These are phyloP conservation scores for Euwallacea similis DNA, from an alignment of 1,140 invertebrate genomes.

Conservation along the genomic window DNA sequence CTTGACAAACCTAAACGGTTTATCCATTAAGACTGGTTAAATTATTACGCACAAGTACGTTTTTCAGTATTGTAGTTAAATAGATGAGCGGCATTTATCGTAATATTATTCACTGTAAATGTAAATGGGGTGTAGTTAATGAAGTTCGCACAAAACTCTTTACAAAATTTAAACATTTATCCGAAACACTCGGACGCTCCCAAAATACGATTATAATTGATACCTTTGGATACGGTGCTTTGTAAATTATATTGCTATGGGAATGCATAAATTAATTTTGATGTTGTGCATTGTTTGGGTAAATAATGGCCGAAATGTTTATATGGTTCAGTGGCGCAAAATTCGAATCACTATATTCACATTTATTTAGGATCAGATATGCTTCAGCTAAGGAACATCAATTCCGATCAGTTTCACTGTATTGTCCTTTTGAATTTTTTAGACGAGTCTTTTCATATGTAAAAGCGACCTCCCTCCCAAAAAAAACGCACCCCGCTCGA, in stretches of 20 bases:
- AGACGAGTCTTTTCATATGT: conserved; percentile 6
- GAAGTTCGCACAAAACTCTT: conserved; percentile 3
- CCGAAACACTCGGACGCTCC: conserved; percentile 7
- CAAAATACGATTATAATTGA: conserved; percentile 14
- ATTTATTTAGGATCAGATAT: background rate
- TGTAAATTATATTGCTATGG: conserved; percentile 7
- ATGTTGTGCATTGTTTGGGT: background rate
- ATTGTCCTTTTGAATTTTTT: background rate
- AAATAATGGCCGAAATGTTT: background rate
- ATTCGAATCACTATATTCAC: background rate
- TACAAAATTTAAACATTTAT: background rate
- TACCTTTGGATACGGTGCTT: conserved; percentile 7
- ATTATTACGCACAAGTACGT: no score
- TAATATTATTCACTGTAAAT: background rate
- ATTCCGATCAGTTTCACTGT: background rate
- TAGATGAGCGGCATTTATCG: no score
- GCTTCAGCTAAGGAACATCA: background rate
- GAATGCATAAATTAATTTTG: conserved; percentile 10
- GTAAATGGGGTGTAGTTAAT: conserved; percentile 3
- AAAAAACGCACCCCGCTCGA: background rate
- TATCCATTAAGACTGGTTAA: no score
- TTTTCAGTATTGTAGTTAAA: no score
- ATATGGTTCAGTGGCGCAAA: background rate
- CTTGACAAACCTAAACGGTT: no score
- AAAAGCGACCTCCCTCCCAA: background rate